Conservation (phyloP, 2,888 invertebrate genomes). For the Lasioglossum malachurum region DNA sequence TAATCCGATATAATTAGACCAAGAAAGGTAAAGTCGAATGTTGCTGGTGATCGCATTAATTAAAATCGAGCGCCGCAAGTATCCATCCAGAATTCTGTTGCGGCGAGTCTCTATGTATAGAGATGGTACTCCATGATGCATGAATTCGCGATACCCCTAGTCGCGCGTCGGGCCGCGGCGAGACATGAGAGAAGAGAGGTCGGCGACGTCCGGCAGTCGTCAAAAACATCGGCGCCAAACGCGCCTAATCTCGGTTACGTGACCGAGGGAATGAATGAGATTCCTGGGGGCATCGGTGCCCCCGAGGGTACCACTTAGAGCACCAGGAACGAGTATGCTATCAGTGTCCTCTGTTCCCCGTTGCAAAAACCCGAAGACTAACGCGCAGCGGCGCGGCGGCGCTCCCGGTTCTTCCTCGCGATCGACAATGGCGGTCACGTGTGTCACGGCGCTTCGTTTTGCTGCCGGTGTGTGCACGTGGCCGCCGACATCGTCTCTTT, state of each 20-base stretch:
- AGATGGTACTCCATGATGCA: slow-evolving; percentile 2
- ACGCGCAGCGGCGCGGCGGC: slow-evolving; percentile 68
- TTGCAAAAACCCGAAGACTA: slow-evolving; percentile 70
- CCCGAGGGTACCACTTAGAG: slow-evolving; percentile 38
- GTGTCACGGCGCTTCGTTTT: slow-evolving; percentile 68
- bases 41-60: not conserved
- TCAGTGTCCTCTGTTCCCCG: slow-evolving; percentile 40
- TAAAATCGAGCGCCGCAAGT: not conserved
- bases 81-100: no score
- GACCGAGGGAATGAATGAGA: slow-evolving; percentile 61
- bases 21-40: no score
- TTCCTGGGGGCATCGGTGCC: slow-evolving; percentile 28
- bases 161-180: not conserved
- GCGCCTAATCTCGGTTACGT: slow-evolving; percentile 64
- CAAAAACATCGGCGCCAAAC: slow-evolving; percentile 60
- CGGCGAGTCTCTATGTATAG: not conserved
- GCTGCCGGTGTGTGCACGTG: slow-evolving; percentile 28
- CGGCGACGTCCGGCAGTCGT: slow-evolving; percentile 4
- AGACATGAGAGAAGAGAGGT: no score
- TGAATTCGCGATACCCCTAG: not conserved
- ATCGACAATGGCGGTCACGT: slow-evolving; percentile 81
- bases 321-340: slow-evolving; percentile 56
- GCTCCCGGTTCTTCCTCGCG: slow-evolving; percentile 67
- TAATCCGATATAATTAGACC: no score
- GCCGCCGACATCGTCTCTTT: not conserved